Conservation (phyloP, 2,113 vertebrate genomes). For the Corynorhinus townsendii region DNA sequence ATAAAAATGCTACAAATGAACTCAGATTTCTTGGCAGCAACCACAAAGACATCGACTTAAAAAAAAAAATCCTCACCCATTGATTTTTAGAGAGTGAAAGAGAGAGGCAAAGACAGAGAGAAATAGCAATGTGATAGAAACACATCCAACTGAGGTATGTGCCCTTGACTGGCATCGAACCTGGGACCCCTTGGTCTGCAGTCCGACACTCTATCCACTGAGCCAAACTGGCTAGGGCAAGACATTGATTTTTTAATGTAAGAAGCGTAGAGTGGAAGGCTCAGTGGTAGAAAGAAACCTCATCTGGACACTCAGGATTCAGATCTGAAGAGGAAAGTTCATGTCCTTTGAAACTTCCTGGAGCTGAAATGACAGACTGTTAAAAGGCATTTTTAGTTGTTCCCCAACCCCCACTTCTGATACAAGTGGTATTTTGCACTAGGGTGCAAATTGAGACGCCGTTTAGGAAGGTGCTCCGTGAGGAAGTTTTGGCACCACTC, state of each 20-base stretch:
- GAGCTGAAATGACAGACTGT: neutral
- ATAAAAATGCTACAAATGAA: slow-evolving; percentile 3
- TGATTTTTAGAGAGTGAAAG: too few relatives aligned
- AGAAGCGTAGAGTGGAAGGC: neutral
- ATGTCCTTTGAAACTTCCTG: neutral
- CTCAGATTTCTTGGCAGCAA: neutral
- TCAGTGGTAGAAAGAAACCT: neutral
- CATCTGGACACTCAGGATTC: neutral
- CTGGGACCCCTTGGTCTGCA: too few relatives aligned
- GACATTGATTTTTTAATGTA: neutral
- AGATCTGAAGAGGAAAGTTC: neutral
- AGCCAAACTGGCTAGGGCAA: neutral
- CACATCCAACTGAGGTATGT: too few relatives aligned
- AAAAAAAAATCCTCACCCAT: too few relatives aligned
- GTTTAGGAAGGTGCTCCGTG: neutral
- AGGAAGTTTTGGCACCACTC: neutral
- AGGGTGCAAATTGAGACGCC: neutral
- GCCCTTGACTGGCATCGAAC: too few relatives aligned
- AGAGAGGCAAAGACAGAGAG: too few relatives aligned
- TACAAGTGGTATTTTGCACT: neutral
- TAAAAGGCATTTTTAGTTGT: neutral
- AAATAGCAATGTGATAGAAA: too few relatives aligned
- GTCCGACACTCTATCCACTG: too few relatives aligned
- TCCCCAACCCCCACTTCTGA: neutral
- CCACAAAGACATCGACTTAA: neutral